Evolutionary conservation across 2,113 vertebrate genomes (phyloP).

Genomic region (Nematolebias whitei): DNA sequence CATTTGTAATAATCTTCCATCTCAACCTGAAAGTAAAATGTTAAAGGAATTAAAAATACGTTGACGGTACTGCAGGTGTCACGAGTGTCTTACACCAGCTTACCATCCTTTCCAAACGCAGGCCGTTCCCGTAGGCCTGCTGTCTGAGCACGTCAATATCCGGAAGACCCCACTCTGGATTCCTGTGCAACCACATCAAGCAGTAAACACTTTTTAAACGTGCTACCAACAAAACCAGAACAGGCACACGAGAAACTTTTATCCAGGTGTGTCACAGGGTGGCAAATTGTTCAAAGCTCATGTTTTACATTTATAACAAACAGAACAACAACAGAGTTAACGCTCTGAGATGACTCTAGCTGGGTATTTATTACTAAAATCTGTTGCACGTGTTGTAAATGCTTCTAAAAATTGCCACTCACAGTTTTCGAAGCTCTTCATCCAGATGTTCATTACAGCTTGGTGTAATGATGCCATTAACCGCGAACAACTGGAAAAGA

Average conservation of each 20-base stretch:
- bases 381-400: too few species aligned
- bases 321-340: too few species aligned
- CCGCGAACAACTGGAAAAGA: constrained; percentile 71
- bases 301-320: too few species aligned
- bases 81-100: not conserved
- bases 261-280: too few species aligned
- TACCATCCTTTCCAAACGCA: constrained; percentile 77
- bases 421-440: constrained; percentile 66
- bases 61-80: accelerated
- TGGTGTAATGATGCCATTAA: constrained; percentile 79
- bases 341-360: too few species aligned
- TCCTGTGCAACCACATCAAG: constrained; percentile 52
- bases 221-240: too few species aligned
- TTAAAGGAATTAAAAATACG: not conserved
- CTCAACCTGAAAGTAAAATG: constrained; percentile 67
- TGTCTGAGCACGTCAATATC: constrained; percentile 79
- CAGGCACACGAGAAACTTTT: too few species aligned
- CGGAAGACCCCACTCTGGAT: constrained; percentile 80
- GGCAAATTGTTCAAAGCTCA: too few species aligned
- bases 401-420: too few species aligned
- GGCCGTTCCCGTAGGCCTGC: constrained; percentile 64
- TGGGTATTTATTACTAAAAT: too few species aligned
- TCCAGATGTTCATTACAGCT: constrained; percentile 75
- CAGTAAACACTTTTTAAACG: too few species aligned
- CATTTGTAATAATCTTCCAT: constrained; percentile 80